Conservation (phyloP, 2,797 vertebrate genomes). For the Stomatorhinus walkeri region DNA sequence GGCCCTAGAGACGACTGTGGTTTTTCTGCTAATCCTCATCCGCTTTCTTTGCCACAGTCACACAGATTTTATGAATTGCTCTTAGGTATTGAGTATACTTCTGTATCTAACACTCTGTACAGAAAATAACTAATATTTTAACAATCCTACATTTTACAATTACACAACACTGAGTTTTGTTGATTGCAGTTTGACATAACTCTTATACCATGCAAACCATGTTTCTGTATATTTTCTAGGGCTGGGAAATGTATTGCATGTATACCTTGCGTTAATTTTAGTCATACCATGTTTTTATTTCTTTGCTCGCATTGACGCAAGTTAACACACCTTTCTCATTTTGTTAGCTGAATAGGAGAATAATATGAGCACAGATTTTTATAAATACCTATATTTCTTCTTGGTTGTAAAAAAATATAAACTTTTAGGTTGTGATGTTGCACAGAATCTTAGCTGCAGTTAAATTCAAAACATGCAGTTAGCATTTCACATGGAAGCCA, state of each 20-base stretch:
- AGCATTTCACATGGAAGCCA: neutral
- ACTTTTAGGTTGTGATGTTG: neutral
- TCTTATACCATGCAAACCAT: neutral
- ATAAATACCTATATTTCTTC: neutral
- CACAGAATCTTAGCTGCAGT: neutral
- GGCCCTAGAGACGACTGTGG: slow-evolving; percentile 31
- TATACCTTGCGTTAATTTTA: neutral
- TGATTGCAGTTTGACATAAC: neutral
- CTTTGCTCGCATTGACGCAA: neutral
- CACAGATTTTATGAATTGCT: neutral
- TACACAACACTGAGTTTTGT: neutral
- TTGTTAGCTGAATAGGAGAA: neutral
- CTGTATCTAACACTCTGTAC: neutral
- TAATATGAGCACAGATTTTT: neutral
- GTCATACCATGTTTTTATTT: neutral
- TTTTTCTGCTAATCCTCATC: neutral
- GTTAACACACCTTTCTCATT: neutral
- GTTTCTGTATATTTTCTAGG: neutral
- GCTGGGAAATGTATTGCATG: neutral
- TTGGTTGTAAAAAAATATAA: neutral
- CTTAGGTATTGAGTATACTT: neutral
- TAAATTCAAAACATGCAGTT: neutral
- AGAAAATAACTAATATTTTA: neutral
- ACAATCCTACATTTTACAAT: neutral
- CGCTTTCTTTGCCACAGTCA: neutral